phyloP scores from a whole-genome alignment of 1,140 invertebrate genomes.

The Aphis craccivora region DNA sequence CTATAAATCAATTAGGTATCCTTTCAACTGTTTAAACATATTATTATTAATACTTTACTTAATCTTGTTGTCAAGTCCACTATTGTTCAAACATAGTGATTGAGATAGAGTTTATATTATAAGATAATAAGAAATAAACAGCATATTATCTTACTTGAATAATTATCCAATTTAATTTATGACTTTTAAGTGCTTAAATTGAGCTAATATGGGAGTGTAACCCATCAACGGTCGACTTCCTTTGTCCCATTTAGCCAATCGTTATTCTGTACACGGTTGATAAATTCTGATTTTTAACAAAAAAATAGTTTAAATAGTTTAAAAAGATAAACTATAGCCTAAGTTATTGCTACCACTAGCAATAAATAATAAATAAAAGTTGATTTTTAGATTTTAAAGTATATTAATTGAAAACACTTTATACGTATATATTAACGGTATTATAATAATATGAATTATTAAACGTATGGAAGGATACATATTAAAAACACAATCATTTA shows the following conservation, averaged over 20 bases:
- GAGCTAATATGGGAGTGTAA: not conserved
- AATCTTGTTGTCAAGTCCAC: not conserved
- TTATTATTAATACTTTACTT: not conserved
- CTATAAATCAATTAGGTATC: not conserved
- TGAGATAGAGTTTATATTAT: not conserved
- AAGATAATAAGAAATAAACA: not conserved
- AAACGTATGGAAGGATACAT: not conserved
- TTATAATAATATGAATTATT: not conserved
- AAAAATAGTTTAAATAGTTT: not conserved
- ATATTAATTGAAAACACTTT: not conserved
- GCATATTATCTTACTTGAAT: not conserved
- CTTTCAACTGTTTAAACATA: not conserved
- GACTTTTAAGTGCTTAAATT: not conserved
- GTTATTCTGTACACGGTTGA: not conserved
- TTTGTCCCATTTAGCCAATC: not conserved
- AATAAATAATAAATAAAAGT: no score
- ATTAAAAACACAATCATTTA: not conserved
- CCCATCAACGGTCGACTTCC: not conserved
- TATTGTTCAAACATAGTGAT: not conserved
- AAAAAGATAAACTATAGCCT: not conserved
- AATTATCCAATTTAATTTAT: not conserved
- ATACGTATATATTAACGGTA: not conserved
- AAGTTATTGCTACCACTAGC: not conserved
- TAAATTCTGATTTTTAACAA: not conserved
- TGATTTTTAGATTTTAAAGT: not conserved